phyloP scores from a whole-genome alignment of 2,113 vertebrate species.

The Phocoena sinus region DNA sequence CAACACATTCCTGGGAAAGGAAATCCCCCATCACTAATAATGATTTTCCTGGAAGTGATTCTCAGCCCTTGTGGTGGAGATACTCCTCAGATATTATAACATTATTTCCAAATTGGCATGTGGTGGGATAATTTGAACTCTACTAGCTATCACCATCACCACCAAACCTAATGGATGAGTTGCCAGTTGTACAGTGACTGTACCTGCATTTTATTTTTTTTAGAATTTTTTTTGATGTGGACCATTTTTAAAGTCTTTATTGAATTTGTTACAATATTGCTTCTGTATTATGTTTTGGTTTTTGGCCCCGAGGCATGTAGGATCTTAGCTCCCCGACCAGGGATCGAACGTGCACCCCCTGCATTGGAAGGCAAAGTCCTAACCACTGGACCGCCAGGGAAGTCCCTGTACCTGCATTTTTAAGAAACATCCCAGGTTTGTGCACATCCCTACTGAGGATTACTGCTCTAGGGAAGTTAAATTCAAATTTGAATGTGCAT shows the following conservation, averaged over 20 bases:
- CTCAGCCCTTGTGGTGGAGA: neutral
- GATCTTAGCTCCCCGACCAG: no score
- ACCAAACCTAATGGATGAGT: neutral
- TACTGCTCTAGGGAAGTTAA: neutral
- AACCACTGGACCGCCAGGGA: no score
- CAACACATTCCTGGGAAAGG: neutral
- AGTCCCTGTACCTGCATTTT: neutral
- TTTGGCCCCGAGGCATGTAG: no score
- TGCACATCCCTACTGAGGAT: neutral
- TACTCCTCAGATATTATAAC: neutral
- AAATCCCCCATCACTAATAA: neutral
- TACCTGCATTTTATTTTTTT: neutral
- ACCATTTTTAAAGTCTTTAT: no score
- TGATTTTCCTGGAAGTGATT: neutral
- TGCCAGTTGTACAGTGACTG: neutral
- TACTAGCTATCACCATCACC: neutral
- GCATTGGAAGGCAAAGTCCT: no score
- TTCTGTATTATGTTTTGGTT: no score
- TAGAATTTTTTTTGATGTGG: no score
- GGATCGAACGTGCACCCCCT: no score
- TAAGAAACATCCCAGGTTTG: neutral
- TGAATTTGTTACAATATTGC: no score
- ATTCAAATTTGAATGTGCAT: neutral
- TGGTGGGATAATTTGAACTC: neutral
- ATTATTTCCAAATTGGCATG: neutral